Evolutionary conservation across 92 coral and sea anemone genomes (phyloP).

Genomic region (Micromussa lordhowensis): DNA sequence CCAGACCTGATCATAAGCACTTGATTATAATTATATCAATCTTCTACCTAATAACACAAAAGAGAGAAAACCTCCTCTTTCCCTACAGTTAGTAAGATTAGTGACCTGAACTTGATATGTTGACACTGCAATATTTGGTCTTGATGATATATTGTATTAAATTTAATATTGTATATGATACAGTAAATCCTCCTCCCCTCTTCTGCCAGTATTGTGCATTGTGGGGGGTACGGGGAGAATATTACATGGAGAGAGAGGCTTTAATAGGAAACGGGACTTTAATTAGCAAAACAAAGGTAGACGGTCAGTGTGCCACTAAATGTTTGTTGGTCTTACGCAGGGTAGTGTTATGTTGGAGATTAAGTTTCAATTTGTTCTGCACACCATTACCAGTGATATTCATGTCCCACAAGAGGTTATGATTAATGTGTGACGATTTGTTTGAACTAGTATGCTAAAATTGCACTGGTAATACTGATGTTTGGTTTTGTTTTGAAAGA

Average conservation of each 20-base stretch:
- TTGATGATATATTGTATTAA: neutral
- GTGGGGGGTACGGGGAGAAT: too few species aligned
- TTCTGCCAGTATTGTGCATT: neutral
- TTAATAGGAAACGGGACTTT: too few species aligned
- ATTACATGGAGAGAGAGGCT: too few species aligned
- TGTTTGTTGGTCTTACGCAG: neutral
- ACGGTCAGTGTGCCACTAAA: neutral
- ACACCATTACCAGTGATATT: too few species aligned
- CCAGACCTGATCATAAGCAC: neutral
- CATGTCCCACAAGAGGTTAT: too few species aligned
- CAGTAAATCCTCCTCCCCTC: neutral
- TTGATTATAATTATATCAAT: slow-evolving; percentile 1
- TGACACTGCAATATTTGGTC: neutral
- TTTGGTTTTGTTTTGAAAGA: too few species aligned
- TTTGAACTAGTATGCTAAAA: too few species aligned
- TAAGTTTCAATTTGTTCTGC: neutral
- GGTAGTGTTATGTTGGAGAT: slow-evolving; percentile 15
- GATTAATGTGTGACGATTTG: too few species aligned
- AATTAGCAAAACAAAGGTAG: slow-evolving; percentile 6
- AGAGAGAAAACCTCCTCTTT: slow-evolving; percentile 1
- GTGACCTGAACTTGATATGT: neutral
- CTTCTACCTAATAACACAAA: neutral
- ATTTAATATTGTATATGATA: neutral
- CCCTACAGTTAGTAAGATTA: slow-evolving; percentile 1
- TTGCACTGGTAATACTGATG: too few species aligned